Evolutionary conservation across 2,797 vertebrate species (phyloP), one percentile per base, ranked within the genome.

Genomic region (Phalloptychus januarius): DNA sequence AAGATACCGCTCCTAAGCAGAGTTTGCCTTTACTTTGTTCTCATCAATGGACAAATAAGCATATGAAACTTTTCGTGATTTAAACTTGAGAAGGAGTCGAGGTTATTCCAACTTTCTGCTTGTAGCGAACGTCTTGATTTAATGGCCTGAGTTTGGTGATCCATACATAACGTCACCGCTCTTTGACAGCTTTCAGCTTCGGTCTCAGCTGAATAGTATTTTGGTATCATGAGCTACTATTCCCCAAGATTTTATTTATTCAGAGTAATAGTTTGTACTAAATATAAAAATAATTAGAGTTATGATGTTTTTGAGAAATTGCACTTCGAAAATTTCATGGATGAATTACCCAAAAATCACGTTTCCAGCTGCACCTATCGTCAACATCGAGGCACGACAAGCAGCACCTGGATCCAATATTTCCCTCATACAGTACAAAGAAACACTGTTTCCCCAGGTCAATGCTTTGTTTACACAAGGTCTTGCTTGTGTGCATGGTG

Each of bases 351-450:
- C 33, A 38, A 31, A 81, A 48, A 76, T 78, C n/a, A 77, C 18
- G 71, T 50, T 54, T 76, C 61, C 45, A 69, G 63, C 61, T 76
- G 44, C 23, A 48, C 42, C 54, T 63, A 45, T 31, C 11, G 7
- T n/a, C 70, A 48, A 15, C 40, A 3, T 72, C 25, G 56, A 79
- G 10, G 81, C 45, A 80, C 56, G 75, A 81, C 77, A 76, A 74
- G 56, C 31, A n/a, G 42, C 89, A 88, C 81, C 80, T 90, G 91
- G 76, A 71, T 86, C n/a, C 65, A 74, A 85, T 84, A 77, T 81
- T 63, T 71, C 71, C 50, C 65, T 56, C 28, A 76, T 33, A 11
- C 46, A 46, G 44, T 18, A 77, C 75, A 83, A 79, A 72, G 63
- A 87, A 81, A 78, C 25, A 54, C 63, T 77, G 70, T 83, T 81